These are phyloP conservation scores for Belonocnema kinseyi DNA, from an alignment of 1,140 invertebrate genomes.

Conservation along the genomic window DNA sequence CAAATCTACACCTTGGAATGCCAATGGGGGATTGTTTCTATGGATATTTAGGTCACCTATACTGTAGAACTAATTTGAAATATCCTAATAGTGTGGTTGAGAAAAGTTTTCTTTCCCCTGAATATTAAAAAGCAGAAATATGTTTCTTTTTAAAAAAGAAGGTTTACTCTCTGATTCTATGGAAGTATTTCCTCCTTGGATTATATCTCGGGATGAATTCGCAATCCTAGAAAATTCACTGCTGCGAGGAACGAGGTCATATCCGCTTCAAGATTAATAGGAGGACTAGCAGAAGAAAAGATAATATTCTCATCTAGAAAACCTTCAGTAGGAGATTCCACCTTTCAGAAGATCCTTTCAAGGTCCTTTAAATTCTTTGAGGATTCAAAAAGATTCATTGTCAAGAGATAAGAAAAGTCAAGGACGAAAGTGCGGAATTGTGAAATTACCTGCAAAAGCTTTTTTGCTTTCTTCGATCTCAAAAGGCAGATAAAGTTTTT, in stretches of 20 bases:
- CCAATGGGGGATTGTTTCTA: too few species aligned
- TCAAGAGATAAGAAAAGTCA: slow-evolving; percentile 21
- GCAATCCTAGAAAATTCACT: slow-evolving; percentile 8
- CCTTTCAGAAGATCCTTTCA: slow-evolving; percentile 5
- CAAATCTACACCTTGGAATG: too few species aligned
- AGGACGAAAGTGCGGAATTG: background rate
- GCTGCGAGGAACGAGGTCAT: background rate
- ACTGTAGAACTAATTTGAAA: too few species aligned
- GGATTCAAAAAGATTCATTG: slow-evolving; percentile 15
- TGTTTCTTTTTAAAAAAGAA: too few species aligned
- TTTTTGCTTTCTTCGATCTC: too few species aligned
- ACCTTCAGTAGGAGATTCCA: slow-evolving; percentile 1
- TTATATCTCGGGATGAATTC: background rate
- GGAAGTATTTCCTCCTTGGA: background rate
- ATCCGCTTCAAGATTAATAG: slow-evolving; percentile 16
- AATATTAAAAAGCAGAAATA: too few species aligned
- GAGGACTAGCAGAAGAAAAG: slow-evolving; percentile 1
- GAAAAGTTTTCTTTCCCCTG: too few species aligned
- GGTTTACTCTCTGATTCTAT: too few species aligned
- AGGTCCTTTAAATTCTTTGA: slow-evolving; percentile 29
- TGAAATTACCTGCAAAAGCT: background rate
- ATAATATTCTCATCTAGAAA: slow-evolving; percentile 25
- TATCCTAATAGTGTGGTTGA: too few species aligned
- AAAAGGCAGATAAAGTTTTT: too few species aligned
- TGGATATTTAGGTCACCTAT: too few species aligned